These are phyloP conservation scores for Syngnathus acus DNA, from an alignment of 2,797 vertebrate genomes.

Conservation along the genomic window DNA sequence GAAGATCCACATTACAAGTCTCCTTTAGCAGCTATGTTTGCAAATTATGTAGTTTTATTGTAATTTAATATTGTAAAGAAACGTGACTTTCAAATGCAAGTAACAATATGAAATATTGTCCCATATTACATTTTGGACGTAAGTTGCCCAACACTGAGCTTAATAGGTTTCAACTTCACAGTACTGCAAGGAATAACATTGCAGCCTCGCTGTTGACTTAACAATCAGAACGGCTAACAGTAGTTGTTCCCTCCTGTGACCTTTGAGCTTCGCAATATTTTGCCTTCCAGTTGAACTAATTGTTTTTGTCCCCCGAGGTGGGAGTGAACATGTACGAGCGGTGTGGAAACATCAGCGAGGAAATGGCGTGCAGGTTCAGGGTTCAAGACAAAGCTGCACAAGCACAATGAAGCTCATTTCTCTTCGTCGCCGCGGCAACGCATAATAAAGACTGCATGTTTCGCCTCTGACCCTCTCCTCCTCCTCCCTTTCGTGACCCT, in stretches of 20 bases:
- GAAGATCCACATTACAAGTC: no score
- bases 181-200: slow-evolving; percentile 16
- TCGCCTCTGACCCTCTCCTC: neutral
- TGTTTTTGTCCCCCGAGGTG: slow-evolving; percentile 36
- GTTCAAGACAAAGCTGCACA: slow-evolving; percentile 25
- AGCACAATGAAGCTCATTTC: slow-evolving; percentile 9
- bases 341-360: slow-evolving; percentile 43
- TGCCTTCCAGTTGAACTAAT: slow-evolving; percentile 63
- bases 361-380: slow-evolving; percentile 40
- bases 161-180: neutral
- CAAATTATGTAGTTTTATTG: no score
- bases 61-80: neutral
- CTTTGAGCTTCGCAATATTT: slow-evolving; percentile 45
- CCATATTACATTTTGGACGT: no score
- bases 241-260: slow-evolving; percentile 34
- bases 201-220: slow-evolving; percentile 42
- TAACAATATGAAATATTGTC: neutral
- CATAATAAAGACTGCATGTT: neutral
- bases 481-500: neutral
- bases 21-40: no score
- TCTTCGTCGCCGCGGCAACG: neutral
- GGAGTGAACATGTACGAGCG: slow-evolving; percentile 13
- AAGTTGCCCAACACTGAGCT: no score
- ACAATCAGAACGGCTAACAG: slow-evolving; percentile 38
- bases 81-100: neutral